Evolutionary conservation across 2,888 invertebrate genomes (phyloP).

Genomic region (Girardia tigrina): DNA sequence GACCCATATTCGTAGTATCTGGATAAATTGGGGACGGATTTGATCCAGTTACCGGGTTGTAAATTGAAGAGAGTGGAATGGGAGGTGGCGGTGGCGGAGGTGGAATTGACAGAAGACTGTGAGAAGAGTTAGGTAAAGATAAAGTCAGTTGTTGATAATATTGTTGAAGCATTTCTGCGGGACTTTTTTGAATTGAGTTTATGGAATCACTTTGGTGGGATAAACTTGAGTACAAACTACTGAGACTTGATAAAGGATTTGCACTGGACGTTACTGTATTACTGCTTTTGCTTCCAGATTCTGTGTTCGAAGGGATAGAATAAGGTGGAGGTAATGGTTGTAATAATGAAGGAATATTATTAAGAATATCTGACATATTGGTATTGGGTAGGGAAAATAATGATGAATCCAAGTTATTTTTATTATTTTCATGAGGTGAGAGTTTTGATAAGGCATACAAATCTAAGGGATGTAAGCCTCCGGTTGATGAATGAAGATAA

Average conservation of each 20-base stretch:
- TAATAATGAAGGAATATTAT: neutral
- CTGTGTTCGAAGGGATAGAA: neutral
- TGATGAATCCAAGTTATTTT: neutral
- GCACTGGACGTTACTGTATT: neutral
- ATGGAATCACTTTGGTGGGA: conserved; percentile 2
- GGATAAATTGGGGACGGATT: neutral
- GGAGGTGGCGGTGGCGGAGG: neutral
- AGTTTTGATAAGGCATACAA: conserved; percentile 23
- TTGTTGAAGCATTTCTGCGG: conserved; percentile 1
- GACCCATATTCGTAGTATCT: neutral
- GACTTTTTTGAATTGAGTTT: conserved; percentile 17
- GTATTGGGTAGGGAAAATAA: conserved; percentile 2
- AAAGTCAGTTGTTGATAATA: conserved; percentile 15
- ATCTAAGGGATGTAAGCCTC: conserved; percentile 20
- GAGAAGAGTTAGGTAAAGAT: conserved; percentile 1
- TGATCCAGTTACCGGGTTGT: neutral
- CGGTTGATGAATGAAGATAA: conserved; percentile 4
- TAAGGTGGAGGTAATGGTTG: conserved; percentile 6
- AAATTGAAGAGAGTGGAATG: conserved; percentile 5
- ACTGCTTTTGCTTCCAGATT: neutral
- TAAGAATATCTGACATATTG: conserved; percentile 11
- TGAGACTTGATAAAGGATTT: conserved; percentile 3
- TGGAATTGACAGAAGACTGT: conserved; percentile 12
- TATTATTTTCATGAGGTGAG: neutral
- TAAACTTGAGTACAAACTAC: conserved; percentile 3